Conservation (phyloP, 2,797 vertebrate genomes). For the Lutjanus campechanus region DNA sequence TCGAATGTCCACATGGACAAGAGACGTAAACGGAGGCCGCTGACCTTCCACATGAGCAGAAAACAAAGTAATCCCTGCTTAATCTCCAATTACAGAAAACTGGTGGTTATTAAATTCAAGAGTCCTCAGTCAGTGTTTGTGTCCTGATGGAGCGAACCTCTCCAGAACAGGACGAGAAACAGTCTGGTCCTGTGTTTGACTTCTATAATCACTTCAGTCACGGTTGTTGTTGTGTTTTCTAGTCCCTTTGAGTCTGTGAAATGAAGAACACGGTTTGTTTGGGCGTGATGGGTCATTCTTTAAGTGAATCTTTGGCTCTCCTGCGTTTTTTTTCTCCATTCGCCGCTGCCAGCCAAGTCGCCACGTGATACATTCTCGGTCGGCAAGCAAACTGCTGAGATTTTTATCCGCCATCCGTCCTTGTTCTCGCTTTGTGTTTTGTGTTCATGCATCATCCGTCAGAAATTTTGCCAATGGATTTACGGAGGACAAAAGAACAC, state of each 20-base stretch:
- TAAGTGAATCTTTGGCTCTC: conserved; percentile 36
- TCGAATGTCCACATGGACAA: conserved; percentile 5
- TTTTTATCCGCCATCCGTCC: conserved; percentile 7
- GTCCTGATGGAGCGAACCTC: conserved; percentile 13
- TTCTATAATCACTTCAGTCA: conserved; percentile 10
- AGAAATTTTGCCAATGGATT: conserved; percentile 4
- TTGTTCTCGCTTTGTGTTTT: conserved; percentile 18
- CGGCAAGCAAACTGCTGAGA: conserved; percentile 29
- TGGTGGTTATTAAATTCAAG: conserved; percentile 25
- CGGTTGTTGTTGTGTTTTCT: background rate
- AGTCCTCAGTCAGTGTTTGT: conserved; percentile 1
- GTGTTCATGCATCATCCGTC: background rate
- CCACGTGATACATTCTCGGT: conserved; percentile 19
- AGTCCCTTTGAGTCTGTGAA: conserved; percentile 5
- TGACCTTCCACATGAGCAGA: conserved; percentile 10
- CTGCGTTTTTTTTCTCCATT: background rate
- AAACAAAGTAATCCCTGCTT: conserved; percentile 23
- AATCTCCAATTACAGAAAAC: conserved; percentile 7
- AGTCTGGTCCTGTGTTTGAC: background rate
- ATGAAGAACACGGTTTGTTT: conserved; percentile 17
- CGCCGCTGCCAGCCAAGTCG: background rate
- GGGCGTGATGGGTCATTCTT: conserved; percentile 29
- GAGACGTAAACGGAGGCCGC: conserved; percentile 12
- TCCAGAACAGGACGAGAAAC: background rate
- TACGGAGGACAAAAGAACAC: conserved; percentile 17